These are phyloP conservation scores for Suricata suricatta DNA, from an alignment of 2,113 vertebrate species.

Conservation along the genomic window DNA sequence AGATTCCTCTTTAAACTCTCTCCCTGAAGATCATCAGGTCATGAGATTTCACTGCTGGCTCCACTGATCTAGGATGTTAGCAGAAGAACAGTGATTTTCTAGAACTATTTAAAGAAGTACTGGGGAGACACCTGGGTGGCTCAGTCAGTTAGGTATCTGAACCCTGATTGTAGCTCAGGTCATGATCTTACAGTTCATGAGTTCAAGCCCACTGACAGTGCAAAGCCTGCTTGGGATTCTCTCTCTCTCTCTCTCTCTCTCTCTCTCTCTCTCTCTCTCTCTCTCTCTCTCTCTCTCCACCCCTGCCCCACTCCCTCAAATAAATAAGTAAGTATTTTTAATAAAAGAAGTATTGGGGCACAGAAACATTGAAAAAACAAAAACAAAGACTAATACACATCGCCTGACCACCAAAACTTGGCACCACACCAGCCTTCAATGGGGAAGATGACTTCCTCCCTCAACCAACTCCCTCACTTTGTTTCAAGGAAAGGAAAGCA, in stretches of 20 bases:
- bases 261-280: no score
- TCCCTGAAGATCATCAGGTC: neutral
- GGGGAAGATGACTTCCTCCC: neutral
- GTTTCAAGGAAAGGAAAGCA: neutral
- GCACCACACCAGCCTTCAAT: neutral
- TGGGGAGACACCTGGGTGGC: neutral
- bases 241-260: no score
- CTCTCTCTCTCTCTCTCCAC: no score
- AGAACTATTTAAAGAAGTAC: neutral
- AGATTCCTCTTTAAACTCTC: neutral
- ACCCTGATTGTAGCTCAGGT: no score
- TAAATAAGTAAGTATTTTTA: no score
- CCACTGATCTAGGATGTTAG: no score
- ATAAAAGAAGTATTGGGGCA: neutral
- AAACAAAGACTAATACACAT: neutral
- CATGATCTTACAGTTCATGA: no score
- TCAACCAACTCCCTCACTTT: neutral
- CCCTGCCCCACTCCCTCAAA: no score
- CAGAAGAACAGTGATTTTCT: neutral
- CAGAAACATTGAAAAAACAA: neutral
- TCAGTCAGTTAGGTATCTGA: no score
- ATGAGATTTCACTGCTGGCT: neutral
- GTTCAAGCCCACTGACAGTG: no score
- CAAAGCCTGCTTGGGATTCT: no score
- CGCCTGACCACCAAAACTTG: fast-evolving